Evolutionary conservation across 2,113 vertebrate species (phyloP).

Genomic region (Dendrocopos noguchii): DNA sequence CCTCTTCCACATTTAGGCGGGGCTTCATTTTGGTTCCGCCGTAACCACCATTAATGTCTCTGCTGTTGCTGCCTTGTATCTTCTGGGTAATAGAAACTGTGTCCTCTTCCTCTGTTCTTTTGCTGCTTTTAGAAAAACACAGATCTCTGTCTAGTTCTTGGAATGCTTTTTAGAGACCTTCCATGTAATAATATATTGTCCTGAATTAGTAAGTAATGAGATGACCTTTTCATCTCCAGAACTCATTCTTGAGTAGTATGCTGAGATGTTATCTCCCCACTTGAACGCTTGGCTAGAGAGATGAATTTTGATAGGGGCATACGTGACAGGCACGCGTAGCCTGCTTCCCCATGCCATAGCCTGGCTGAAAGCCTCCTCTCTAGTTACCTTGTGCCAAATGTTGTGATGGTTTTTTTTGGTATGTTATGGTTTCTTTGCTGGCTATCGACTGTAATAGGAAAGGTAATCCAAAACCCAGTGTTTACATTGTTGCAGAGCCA

Average conservation of each 20-base stretch:
- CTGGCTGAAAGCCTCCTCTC: not conserved
- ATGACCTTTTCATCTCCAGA: not conserved
- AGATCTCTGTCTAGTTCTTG: not conserved
- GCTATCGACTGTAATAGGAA: not conserved
- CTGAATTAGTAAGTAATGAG: not conserved
- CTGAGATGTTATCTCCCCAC: not conserved
- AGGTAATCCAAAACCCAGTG: not conserved
- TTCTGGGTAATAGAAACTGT: not conserved
- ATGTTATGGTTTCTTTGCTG: not conserved
- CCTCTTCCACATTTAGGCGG: not conserved
- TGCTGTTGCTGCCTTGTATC: not conserved
- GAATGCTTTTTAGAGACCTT: not conserved
- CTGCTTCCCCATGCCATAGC: not conserved
- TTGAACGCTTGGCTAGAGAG: not conserved
- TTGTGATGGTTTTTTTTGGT: not conserved
- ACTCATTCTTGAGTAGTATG: not conserved
- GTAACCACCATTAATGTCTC: not conserved
- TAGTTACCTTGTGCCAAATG: not conserved
- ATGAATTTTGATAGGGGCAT: not conserved
- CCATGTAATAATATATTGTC: not conserved
- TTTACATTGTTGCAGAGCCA: not conserved
- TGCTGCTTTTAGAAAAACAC: not conserved
- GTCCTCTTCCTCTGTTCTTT: not conserved
- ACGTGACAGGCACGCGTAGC: not conserved
- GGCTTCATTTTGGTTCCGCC: not conserved